Base-by-base conservation (phyloP, 1,140 invertebrate species). In the Macrosteles quadrilineatus region DNA sequence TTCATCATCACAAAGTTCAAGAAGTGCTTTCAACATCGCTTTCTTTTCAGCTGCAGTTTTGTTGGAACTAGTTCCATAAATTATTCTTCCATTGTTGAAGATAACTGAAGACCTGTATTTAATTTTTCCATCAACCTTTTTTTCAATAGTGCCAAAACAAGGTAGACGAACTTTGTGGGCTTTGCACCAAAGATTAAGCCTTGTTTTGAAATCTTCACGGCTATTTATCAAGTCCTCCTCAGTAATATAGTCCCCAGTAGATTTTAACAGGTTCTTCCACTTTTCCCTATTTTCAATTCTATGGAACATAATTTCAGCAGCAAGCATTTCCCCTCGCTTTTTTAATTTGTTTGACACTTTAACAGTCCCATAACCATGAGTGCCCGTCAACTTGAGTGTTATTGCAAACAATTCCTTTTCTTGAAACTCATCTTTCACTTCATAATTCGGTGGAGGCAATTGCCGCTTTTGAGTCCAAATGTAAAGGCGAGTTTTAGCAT, bases 181-280 rank as follows among this genome's bases (percentile, higher is more conserved):
- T 50, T 19, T 19, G 21, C 47, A 50, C 47, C 47, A 50, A n/a
- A 50, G 47, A 4, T 21, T 50, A 3, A 50, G 47, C 21, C 47
- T 17, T 4, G n/a, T 3, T 50, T 50, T 50, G n/a, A 50, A 19
- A 21, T 50, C 47, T 21, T 50, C 47, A 19, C 14, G n/a, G 14
- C 14, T 50, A 11, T 17, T 21, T 9, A 19, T 50, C 47, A 50
- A 21, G n/a, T 50, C 47, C n/a, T 50, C 47, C 47, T 50, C 47
- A 19, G 47, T 50, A 4, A 50, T 50, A 21, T 50, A 50, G n/a
- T 50, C 47, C 4, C 47, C 47, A 50, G 21, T 21, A 50, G 47
- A 50, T 50, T 50, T 50, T 4, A 50, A 50, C n/a, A 50, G n/a
- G n/a, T 3, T 50, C n/a, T 50, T 50, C 47, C 47, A 50, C 47